Conservation (phyloP, 2,888 invertebrate species). For the Orchestes rusci region DNA sequence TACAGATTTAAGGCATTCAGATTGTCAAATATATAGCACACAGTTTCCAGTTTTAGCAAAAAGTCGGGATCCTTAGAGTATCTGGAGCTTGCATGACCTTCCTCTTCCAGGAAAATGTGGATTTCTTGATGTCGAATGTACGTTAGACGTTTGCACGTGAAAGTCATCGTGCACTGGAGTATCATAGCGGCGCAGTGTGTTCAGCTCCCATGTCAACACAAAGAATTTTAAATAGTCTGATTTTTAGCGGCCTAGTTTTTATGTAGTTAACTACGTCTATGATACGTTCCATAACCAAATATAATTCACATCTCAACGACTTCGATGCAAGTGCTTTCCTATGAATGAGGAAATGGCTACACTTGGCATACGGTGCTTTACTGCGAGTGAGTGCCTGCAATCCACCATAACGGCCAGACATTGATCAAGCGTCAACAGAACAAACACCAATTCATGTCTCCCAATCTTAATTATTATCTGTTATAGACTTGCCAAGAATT, state of each 20-base stretch:
- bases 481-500: constrained; percentile 23
- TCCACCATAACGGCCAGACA: too few species aligned
- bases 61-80: too few species aligned
- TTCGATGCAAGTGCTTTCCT: constrained; percentile 15
- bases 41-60: too few species aligned
- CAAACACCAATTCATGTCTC: constrained; percentile 13
- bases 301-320: constrained; percentile 7
- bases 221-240: too few species aligned
- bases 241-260: constrained; percentile 19
- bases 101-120: constrained; percentile 16
- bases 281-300: constrained; percentile 9
- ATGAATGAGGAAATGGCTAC: constrained; percentile 23
- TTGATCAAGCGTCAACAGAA: constrained; percentile 16
- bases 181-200: constrained; percentile 9
- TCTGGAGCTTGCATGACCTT: constrained; percentile 10
- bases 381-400: constrained; percentile 20
- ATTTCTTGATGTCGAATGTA: constrained; percentile 21
- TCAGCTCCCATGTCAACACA: constrained; percentile 9
- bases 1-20: too few species aligned
- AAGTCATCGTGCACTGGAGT: constrained; percentile 17
- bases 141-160: constrained; percentile 17
- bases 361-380: constrained; percentile 20
- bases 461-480: constrained; percentile 21
- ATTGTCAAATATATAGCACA: too few species aligned
- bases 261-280: too few species aligned